Conservation (phyloP, 2,888 invertebrate species). For the Drosophila conformis region DNA sequence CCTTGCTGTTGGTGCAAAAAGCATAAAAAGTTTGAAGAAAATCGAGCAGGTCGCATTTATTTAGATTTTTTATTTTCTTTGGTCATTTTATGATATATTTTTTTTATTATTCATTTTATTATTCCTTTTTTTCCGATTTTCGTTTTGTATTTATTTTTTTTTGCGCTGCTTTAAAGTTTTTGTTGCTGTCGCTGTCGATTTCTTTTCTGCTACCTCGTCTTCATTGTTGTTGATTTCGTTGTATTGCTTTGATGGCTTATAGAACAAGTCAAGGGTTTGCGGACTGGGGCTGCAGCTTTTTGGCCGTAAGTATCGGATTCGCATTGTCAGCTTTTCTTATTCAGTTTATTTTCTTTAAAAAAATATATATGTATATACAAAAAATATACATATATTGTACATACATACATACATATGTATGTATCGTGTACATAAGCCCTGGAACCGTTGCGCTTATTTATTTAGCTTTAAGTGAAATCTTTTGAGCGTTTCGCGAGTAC, state of each 20-base stretch:
- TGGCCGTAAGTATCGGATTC: constrained; percentile 75
- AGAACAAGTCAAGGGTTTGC: constrained; percentile 29
- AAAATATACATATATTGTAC: constrained; percentile 2
- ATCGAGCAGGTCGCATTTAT: constrained; percentile 76
- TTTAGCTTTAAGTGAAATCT: constrained; percentile 32
- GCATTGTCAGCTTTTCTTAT: constrained; percentile 78
- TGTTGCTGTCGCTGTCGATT: constrained; percentile 53
- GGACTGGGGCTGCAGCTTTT: constrained; percentile 35
- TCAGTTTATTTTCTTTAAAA: constrained; percentile 38
- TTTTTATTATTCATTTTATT: constrained; percentile 50
- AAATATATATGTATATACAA: constrained; percentile 13
- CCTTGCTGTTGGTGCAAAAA: constrained; percentile 35
- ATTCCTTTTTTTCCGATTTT: constrained; percentile 21
- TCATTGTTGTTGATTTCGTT: constrained; percentile 46
- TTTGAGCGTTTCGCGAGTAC: constrained; percentile 20
- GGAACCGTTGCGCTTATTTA: constrained; percentile 16
- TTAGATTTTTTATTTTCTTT: constrained; percentile 60
- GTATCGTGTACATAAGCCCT: constrained; percentile 14
- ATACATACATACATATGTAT: constrained; percentile 9
- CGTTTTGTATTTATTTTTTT: constrained; percentile 22
- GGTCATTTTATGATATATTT: constrained; percentile 55
- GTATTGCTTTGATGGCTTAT: constrained; percentile 63
- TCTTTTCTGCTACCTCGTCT: constrained; percentile 59
- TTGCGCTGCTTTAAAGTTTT: constrained; percentile 52
- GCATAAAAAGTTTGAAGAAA: constrained; percentile 64